A percentile compares a stretch with the other conserved stretches of the same genome.
Evolutionary conservation across 2,888 invertebrate genomes (phyloP).

Genomic region (Latrodectus hesperus): DNA sequence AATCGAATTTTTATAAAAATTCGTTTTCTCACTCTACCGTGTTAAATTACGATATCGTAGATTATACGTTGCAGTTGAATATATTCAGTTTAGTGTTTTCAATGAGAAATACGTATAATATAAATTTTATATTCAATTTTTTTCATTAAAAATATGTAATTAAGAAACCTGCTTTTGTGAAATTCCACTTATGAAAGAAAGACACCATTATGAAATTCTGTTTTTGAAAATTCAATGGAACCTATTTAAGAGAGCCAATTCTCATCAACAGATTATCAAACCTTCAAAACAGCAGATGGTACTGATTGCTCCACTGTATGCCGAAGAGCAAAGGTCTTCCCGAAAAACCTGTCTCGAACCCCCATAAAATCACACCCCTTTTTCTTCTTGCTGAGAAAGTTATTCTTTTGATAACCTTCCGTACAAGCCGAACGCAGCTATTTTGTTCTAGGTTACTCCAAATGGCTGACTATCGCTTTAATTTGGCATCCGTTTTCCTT

Average conservation of each 20-base stretch:
- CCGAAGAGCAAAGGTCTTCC: constrained; percentile 37
- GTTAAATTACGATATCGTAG: too few species aligned
- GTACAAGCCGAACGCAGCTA: constrained; percentile 39
- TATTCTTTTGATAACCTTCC: constrained; percentile 46
- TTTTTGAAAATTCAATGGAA: neutral
- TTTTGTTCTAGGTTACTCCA: neutral
- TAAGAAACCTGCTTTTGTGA: too few species aligned
- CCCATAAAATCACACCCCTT: constrained; percentile 27
- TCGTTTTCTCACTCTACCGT: too few species aligned
- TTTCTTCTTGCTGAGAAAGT: constrained; percentile 53
- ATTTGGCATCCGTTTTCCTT: neutral
- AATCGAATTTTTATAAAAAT: too few species aligned
- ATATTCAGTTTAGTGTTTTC: too few species aligned
- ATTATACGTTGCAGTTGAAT: too few species aligned
- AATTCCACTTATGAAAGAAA: too few species aligned
- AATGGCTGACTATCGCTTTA: constrained; percentile 5
- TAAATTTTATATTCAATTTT: too few species aligned
- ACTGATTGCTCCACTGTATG: constrained; percentile 4
- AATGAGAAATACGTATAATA: too few species aligned
- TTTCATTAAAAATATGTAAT: too few species aligned
- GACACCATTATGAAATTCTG: too few species aligned
- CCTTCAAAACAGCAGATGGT: constrained; percentile 56
- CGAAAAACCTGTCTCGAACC: constrained; percentile 54
- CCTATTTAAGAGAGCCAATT: neutral
- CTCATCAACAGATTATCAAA: neutral